Evolutionary conservation across 1,140 invertebrate genomes (phyloP).

Genomic region (Vanessa atalanta): DNA sequence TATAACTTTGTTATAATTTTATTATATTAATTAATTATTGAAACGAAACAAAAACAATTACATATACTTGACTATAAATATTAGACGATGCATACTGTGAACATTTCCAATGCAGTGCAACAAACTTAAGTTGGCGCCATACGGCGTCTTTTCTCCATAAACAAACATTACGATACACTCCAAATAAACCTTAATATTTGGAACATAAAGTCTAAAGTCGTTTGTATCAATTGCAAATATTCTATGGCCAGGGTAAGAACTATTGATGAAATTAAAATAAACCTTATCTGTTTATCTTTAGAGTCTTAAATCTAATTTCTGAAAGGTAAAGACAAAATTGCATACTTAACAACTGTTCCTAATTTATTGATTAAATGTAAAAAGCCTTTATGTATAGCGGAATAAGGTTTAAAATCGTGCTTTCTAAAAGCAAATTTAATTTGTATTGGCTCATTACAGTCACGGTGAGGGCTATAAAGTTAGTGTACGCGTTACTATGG

Average conservation of each 20-base stretch:
- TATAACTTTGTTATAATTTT: background rate
- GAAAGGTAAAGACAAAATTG: background rate
- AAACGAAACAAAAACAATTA: constrained; percentile 6
- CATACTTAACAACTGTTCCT: constrained; percentile 2
- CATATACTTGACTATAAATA: background rate
- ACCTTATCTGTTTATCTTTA: background rate
- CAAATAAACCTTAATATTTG: background rate
- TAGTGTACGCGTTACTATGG: constrained; percentile 7
- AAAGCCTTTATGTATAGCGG: background rate
- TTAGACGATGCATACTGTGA: background rate
- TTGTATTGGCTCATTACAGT: constrained; percentile 7
- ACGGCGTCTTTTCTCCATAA: background rate
- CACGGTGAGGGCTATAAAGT: constrained; percentile 10
- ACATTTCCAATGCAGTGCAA: constrained; percentile 10
- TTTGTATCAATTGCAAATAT: background rate
- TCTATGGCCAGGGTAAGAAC: background rate
- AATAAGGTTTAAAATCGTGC: background rate
- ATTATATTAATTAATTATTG: background rate
- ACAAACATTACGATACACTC: background rate
- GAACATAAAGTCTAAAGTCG: background rate
- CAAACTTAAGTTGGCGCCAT: constrained; percentile 12
- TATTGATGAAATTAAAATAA: background rate
- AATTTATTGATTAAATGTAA: background rate
- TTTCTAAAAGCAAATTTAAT: background rate
- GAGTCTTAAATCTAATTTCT: background rate